Base-by-base conservation (phyloP, 2,888 invertebrate species). In the Drosophila antonietae region DNA sequence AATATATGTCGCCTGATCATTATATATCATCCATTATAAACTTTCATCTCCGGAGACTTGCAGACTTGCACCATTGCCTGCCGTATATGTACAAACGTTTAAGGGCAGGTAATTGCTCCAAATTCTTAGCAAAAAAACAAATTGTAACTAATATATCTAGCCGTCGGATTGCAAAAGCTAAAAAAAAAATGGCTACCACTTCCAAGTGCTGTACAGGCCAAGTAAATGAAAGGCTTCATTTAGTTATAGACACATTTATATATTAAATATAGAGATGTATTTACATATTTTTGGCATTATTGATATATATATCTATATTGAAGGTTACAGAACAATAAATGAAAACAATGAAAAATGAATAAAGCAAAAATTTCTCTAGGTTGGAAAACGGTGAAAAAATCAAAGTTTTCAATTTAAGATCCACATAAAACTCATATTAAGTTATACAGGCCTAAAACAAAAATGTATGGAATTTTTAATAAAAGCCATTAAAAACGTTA, bases 261-360 rank as follows among this genome's bases (percentile, higher is more conserved):
- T 84, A 85, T 83, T 81, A 83, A 75, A 74, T 85, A 88, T 75
- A 78, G 87, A 84, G 76, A 83, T 86, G 89, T 83, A 84, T 84
- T 84, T 84, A 84, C 89, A 84, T 83, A 87, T 89, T 84, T 89
- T 84, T 89, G 89, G 84, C 89, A 84, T 88, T 70, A 84, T 76
- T 83, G 74, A 86, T 61, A 88, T 73, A 72, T 73, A 72, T 64
- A 83, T 51, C 12, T 51, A 51, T 51, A 51, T 35, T 76, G 69
- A 70, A 63, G 69, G 62, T 81, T 76, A 63, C 64, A 68, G 73
- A 85, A 85, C 73, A 81, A 83, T 83, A 79, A 81, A 58, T 53
- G 41, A 68, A 66, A 61, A 65, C 56, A 53, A 68, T 66, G 44
- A 64, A 62, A 61, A 68, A 35, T 56, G 60, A 63, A 62, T 60